Conservation (phyloP, 2,888 invertebrate species). For the Theretra japonica region DNA sequence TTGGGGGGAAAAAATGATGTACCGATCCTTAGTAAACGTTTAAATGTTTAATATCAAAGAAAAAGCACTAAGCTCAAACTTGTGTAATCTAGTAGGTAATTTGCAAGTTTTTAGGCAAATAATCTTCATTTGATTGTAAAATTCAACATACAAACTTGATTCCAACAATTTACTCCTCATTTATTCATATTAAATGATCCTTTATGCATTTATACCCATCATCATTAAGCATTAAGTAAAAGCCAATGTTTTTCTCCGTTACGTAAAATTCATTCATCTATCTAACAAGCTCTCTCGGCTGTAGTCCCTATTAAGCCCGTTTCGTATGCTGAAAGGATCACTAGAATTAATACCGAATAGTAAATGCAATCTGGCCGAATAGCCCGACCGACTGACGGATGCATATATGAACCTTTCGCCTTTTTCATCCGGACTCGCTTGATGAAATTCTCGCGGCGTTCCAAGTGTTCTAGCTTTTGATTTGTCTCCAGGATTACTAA, state of each 20-base stretch:
- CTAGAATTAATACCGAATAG: conserved; percentile 34
- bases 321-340: conserved; percentile 31
- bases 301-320: conserved; percentile 31
- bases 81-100: too few relatives aligned
- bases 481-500: neutral
- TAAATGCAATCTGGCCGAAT: conserved; percentile 34
- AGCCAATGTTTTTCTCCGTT: neutral
- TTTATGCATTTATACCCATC: neutral
- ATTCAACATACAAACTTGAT: too few relatives aligned
- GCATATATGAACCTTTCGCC: conserved; percentile 13
- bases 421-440: neutral
- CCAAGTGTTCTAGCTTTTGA: neutral
- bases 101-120: too few relatives aligned
- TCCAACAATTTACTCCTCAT: too few relatives aligned
- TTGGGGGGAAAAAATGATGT: too few relatives aligned
- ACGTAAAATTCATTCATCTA: neutral
- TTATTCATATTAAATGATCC: neutral
- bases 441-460: conserved; percentile 2
- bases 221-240: neutral
- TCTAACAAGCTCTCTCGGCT: conserved; percentile 20
- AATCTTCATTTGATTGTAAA: too few relatives aligned
- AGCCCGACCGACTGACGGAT: neutral
- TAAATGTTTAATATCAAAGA: too few relatives aligned
- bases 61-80: too few relatives aligned
- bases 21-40: too few relatives aligned